phyloP scores from a whole-genome alignment of 2,797 vertebrate species.

The Propithecus deckenii region DNA sequence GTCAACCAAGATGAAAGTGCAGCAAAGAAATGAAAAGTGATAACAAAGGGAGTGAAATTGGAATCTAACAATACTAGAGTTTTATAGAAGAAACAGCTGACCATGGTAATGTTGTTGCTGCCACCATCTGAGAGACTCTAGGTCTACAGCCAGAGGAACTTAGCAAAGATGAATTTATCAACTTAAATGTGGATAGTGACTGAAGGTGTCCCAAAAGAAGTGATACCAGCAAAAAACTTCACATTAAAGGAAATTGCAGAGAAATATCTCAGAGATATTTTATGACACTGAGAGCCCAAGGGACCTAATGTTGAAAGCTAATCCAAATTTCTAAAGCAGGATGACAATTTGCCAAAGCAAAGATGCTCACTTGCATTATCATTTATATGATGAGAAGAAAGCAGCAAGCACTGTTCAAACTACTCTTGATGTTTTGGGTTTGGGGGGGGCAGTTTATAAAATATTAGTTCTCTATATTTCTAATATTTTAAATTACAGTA shows the following conservation, averaged over 20 bases:
- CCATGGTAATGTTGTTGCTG: background rate
- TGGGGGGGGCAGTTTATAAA: background rate
- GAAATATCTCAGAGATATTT: background rate
- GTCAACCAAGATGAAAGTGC: background rate
- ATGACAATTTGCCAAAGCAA: constrained; percentile 2
- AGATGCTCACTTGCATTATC: background rate
- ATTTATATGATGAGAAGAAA: background rate
- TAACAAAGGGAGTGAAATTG: background rate
- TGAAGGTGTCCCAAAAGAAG: background rate
- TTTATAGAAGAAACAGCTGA: background rate
- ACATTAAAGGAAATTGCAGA: background rate
- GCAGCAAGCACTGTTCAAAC: background rate
- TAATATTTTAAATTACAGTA: background rate
- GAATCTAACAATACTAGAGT: background rate
- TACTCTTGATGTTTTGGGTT: background rate
- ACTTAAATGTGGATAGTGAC: background rate
- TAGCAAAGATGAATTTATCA: background rate
- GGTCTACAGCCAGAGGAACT: background rate
- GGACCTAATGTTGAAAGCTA: background rate
- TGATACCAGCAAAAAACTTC: background rate
- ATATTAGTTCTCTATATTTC: background rate
- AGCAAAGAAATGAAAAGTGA: background rate
- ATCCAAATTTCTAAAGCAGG: constrained; percentile 22
- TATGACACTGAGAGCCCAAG: background rate
- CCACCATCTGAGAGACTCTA: background rate